Evolutionary conservation across 2,888 invertebrate genomes (phyloP).

Genomic region (Scrobipalpa costella): DNA sequence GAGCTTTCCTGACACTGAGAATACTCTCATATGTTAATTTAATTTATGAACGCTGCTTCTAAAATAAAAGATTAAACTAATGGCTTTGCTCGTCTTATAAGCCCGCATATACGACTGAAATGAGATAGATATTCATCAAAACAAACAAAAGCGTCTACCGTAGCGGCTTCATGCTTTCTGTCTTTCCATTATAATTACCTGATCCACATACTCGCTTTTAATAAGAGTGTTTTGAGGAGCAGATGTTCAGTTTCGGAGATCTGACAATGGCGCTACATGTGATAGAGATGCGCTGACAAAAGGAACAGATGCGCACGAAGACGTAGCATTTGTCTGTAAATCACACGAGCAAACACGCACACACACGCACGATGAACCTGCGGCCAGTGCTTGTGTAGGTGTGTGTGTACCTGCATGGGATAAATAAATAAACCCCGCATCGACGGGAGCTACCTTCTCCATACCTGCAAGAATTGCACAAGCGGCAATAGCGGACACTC

Average conservation of each 20-base stretch:
- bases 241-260: slow-evolving; percentile 61
- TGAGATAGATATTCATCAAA: slow-evolving; percentile 47
- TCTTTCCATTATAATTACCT: slow-evolving; percentile 54
- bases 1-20: neutral
- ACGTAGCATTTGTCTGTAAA: slow-evolving; percentile 74
- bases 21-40: neutral
- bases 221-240: slow-evolving; percentile 55
- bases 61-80: slow-evolving; percentile 37
- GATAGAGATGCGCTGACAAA: slow-evolving; percentile 65
- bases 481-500: slow-evolving; percentile 1
- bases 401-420: slow-evolving; percentile 44
- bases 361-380: slow-evolving; percentile 38
- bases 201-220: slow-evolving; percentile 52
- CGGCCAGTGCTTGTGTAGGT: slow-evolving; percentile 40
- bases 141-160: slow-evolving; percentile 51
- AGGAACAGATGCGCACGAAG: slow-evolving; percentile 70
- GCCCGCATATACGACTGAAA: slow-evolving; percentile 36
- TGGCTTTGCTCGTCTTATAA: slow-evolving; percentile 37
- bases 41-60: slow-evolving; percentile 7
- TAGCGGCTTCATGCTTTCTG: slow-evolving; percentile 36
- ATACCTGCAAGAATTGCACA: slow-evolving; percentile 13
- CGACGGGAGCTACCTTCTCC: slow-evolving; percentile 16
- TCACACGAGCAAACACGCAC: slow-evolving; percentile 71
- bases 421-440: slow-evolving; percentile 14
- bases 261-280: slow-evolving; percentile 67